Percentiles rank a stretch among this genome's conserved stretches.
These are phyloP conservation scores for Thymelicus sylvestris DNA, from an alignment of 2,888 invertebrate genomes.

Conservation along the genomic window DNA sequence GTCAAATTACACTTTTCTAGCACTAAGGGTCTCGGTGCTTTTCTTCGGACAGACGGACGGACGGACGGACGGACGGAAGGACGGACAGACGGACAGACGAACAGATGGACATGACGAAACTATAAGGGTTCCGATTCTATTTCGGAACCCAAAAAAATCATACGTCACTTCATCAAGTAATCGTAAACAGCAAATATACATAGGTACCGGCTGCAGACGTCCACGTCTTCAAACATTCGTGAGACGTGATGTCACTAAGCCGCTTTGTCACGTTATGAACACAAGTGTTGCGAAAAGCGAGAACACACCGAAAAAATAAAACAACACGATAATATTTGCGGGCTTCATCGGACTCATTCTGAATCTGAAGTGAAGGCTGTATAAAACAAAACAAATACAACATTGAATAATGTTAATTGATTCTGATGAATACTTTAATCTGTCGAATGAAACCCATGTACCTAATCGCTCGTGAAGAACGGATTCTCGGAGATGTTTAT, in stretches of 20 bases:
- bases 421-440: constrained; percentile 16
- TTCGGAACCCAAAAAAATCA: too few relatives aligned
- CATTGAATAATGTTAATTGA: constrained; percentile 16
- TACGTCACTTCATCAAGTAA: background rate
- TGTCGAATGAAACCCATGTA: constrained; percentile 18
- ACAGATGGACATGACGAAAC: too few relatives aligned
- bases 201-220: constrained; percentile 38
- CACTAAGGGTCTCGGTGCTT: too few relatives aligned
- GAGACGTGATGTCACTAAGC: constrained; percentile 71
- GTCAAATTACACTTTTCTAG: too few relatives aligned
- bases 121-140: too few relatives aligned
- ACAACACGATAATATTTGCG: constrained; percentile 63
- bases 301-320: constrained; percentile 66
- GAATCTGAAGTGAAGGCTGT: constrained; percentile 48
- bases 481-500: constrained; percentile 12
- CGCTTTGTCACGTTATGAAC: constrained; percentile 64
- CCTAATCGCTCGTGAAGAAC: constrained; percentile 29
- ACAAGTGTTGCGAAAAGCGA: constrained; percentile 60
- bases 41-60: too few relatives aligned
- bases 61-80: too few relatives aligned
- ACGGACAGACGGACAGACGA: too few relatives aligned
- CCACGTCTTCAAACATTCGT: constrained; percentile 52
- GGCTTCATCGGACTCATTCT: constrained; percentile 56
- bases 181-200: constrained; percentile 31
- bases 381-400: constrained; percentile 38